Evolutionary conservation across 2,113 vertebrate species (phyloP).

Genomic region (Platichthys stellatus): DNA sequence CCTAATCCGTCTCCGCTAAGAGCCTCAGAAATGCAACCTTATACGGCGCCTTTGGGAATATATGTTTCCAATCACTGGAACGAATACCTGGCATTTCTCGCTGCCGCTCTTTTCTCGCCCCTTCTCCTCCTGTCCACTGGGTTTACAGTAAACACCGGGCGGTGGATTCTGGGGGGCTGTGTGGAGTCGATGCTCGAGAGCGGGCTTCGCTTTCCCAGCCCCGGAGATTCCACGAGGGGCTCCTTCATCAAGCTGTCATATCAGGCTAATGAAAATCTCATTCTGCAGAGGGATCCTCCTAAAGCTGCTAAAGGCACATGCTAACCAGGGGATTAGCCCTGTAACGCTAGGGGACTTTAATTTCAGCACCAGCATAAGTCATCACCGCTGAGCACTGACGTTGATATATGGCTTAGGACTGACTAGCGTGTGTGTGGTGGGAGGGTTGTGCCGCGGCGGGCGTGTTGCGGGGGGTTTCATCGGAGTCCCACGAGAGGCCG

Average conservation of each 20-base stretch:
- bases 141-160: constrained; percentile 70
- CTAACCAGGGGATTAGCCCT: constrained; percentile 74
- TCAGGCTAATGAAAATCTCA: constrained; percentile 73
- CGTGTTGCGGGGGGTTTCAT: constrained; percentile 17
- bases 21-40: constrained; percentile 65
- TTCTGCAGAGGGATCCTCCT: constrained; percentile 68
- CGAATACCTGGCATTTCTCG: constrained; percentile 64
- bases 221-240: constrained; percentile 66
- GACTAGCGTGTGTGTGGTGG: constrained; percentile 39
- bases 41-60: constrained; percentile 63
- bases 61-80: constrained; percentile 65
- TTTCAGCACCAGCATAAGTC: constrained; percentile 72
- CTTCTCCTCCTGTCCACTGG: constrained; percentile 48
- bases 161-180: constrained; percentile 10
- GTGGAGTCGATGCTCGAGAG: constrained; percentile 50
- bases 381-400: constrained; percentile 51
- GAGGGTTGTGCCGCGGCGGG: constrained; percentile 24
- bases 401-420: constrained; percentile 61
- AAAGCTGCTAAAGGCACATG: constrained; percentile 70
- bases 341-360: constrained; percentile 67
- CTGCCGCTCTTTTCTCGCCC: constrained; percentile 9
- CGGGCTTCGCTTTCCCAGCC: constrained; percentile 50
- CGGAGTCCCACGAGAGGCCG: constrained; percentile 21
- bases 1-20: constrained; percentile 64
- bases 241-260: constrained; percentile 70